A percentile compares a stretch with the other conserved stretches of the same genome.
phyloP scores from a whole-genome alignment of 2,888 invertebrate genomes.

The Eretmocerus hayati region DNA sequence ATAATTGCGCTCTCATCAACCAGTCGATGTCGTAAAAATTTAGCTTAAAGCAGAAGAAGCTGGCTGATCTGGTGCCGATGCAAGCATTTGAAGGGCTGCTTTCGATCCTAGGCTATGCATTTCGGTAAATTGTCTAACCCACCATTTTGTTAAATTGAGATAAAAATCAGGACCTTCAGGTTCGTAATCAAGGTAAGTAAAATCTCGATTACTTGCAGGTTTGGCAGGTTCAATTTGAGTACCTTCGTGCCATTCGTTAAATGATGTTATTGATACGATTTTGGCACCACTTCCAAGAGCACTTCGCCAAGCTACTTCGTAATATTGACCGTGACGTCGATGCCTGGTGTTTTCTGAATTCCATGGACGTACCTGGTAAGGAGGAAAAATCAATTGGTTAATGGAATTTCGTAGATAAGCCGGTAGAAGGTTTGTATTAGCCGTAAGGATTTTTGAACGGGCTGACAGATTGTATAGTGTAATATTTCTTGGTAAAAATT shows the following conservation, averaged over 20 bases:
- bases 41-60: constrained; percentile 11
- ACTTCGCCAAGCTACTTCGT: constrained; percentile 56
- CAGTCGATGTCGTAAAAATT: too few relatives aligned
- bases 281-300: constrained; percentile 53
- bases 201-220: constrained; percentile 42
- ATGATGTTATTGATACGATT: constrained; percentile 61
- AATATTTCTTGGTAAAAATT: too few relatives aligned
- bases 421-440: too few relatives aligned
- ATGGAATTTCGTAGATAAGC: too few relatives aligned
- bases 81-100: neutral
- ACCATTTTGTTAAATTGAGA: constrained; percentile 57
- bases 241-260: constrained; percentile 71
- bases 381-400: too few relatives aligned
- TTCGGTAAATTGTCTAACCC: constrained; percentile 51
- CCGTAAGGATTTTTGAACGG: too few relatives aligned
- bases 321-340: constrained; percentile 56
- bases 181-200: constrained; percentile 55
- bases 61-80: too few relatives aligned
- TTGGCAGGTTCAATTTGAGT: constrained; percentile 66
- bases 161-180: constrained; percentile 58
- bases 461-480: too few relatives aligned
- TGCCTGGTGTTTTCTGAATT: constrained; percentile 51
- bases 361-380: constrained; percentile 51
- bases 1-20: too few relatives aligned
- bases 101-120: neutral